phyloP scores from a whole-genome alignment of 2,113 vertebrate species.

The Stegostoma tigrinum region DNA sequence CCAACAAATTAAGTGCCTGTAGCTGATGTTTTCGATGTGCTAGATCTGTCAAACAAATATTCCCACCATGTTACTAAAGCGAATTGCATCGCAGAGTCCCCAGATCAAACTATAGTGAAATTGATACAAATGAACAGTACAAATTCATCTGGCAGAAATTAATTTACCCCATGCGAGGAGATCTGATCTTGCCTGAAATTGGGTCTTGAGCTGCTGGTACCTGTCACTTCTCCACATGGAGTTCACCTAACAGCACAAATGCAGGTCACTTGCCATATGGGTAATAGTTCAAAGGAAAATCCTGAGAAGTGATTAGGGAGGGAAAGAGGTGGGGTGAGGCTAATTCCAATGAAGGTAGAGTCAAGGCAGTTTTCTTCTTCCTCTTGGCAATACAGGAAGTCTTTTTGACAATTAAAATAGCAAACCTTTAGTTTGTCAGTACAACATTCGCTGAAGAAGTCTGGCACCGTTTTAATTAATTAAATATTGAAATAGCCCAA shows the following conservation, averaged over 20 bases:
- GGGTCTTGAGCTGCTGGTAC: neutral
- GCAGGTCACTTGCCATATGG: neutral
- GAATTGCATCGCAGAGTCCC: neutral
- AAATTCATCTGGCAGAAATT: neutral
- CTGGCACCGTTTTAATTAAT: neutral
- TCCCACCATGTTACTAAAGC: neutral
- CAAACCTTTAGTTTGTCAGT: neutral
- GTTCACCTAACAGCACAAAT: neutral
- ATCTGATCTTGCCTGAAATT: neutral
- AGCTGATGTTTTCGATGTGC: constrained; percentile 80
- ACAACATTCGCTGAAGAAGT: neutral
- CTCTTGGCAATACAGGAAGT: neutral
- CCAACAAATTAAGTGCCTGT: constrained; percentile 86
- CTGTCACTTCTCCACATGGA: neutral
- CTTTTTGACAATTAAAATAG: neutral
- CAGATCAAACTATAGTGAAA: neutral
- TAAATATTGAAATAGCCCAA: neutral
- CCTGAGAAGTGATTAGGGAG: neutral
- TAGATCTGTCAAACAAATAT: constrained; percentile 65
- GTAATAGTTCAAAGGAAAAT: neutral
- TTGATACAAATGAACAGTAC: neutral
- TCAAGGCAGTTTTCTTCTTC: neutral
- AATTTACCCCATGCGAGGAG: neutral
- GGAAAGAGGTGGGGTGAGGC: no score
- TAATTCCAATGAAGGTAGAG: neutral